Base-by-base conservation (phyloP, 2,888 invertebrate genomes). In the Plagodis pulveraria region DNA sequence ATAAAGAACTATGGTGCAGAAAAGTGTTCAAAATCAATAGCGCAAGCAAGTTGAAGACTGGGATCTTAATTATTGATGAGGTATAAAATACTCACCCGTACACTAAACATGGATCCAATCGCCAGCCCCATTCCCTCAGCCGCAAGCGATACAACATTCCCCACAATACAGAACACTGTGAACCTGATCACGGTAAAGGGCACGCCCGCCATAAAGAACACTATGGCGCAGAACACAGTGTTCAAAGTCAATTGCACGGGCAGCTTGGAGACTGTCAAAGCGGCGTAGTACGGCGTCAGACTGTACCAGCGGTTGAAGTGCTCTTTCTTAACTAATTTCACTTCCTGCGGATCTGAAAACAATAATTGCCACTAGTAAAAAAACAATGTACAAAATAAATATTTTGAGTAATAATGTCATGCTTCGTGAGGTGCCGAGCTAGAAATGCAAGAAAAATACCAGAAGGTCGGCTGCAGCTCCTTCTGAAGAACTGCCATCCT, bases 71-170 rank as follows among this genome's bases (percentile, higher is more conserved):
- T 1, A 22, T 22, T 22, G 22, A 22, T 22, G 22, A 22, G 22
- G 22, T 22, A 22, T 22, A 4, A 22, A 22, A 36, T 40, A 87
- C 93, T 92, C 76, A 95, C 95, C 69, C 94, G 93, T 56, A 95
- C 93, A 76, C 91, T 95, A 67, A 95, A 95, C 8, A 94, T 85
- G 5, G 95, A 94, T 52, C 97, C 97, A 70, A 97, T 96, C 0
- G 96, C 94, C 62, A 97, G 78, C 0, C 97, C 97, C 79, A 97
- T 93, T 38, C 96, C 96, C 79, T 97, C 97, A 12, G 96, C 95
- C 0, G 95, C 95, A 43, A 97, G 86, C 0, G 96, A 95, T 7
- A 96, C 95, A 55, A 95, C 88, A 51, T 96, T 94, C 0, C 95
- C 95, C 34, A 96, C 93, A 0, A 95, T 74, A 38, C 95, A 93